Evolutionary conservation across 2,113 vertebrate genomes (phyloP).

Genomic region (Rhagologus leucostigma): DNA sequence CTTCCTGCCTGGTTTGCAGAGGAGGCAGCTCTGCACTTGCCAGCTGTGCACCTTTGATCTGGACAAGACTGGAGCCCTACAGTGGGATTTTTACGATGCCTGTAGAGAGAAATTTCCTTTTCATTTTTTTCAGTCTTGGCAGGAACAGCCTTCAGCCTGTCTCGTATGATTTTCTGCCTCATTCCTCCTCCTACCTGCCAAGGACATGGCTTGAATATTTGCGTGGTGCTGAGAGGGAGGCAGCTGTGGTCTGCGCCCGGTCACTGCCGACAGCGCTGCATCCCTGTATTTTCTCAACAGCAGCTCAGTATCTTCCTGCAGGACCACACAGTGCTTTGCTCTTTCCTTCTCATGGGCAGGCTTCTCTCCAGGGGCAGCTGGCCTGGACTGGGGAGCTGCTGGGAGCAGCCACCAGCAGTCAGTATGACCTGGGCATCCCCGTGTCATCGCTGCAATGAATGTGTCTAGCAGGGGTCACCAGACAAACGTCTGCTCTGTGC

Average conservation of each 20-base stretch:
- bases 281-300: neutral
- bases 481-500: neutral
- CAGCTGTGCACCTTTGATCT: neutral
- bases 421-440: neutral
- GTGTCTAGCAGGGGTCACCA: neutral
- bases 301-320: neutral
- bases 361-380: neutral
- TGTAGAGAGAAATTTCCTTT: conserved; percentile 13
- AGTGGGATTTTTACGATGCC: neutral
- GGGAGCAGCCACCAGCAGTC: neutral
- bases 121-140: conserved; percentile 11
- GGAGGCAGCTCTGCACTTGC: neutral
- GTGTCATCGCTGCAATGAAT: neutral
- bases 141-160: conserved; percentile 1
- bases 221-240: neutral
- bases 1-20: neutral
- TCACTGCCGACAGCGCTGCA: fast-evolving
- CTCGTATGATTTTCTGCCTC: conserved; percentile 15
- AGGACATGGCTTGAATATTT: neutral
- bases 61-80: neutral
- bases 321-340: neutral
- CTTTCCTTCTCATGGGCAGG: neutral
- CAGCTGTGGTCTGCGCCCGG: fast-evolving
- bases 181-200: conserved; percentile 29
- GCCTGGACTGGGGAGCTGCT: neutral